phyloP scores from a whole-genome alignment of 2,888 invertebrate genomes.

The Trachelus iudaicus region DNA sequence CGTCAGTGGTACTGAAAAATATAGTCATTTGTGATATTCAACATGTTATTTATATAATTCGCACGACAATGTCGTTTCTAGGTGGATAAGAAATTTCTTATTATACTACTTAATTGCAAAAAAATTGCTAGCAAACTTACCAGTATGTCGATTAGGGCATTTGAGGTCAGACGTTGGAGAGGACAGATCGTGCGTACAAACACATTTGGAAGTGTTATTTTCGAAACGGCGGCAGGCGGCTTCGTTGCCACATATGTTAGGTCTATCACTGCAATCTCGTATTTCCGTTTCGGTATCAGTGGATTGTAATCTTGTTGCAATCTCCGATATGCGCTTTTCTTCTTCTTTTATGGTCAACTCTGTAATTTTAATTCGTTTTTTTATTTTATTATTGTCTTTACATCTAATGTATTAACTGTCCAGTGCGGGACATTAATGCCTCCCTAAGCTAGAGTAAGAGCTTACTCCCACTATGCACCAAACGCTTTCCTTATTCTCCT shows the following conservation, averaged over 20 bases:
- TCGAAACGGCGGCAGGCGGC: conserved; percentile 72
- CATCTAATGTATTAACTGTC: no score
- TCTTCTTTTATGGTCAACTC: background rate
- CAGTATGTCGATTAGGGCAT: conserved; percentile 73
- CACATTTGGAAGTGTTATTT: conserved; percentile 70
- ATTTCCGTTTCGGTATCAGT: conserved; percentile 35
- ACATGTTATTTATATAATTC: background rate
- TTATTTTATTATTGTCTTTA: no score
- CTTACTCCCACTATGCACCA: no score
- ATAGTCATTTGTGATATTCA: background rate
- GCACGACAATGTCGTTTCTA: conserved; percentile 2
- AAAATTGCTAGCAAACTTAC: conserved; percentile 56
- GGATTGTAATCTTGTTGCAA: conserved; percentile 31
- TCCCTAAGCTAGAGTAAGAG: no score
- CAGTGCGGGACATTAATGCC: no score
- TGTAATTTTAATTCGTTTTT: no score
- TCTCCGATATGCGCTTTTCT: conserved; percentile 15
- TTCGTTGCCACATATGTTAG: conserved; percentile 72
- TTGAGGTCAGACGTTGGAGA: conserved; percentile 72
- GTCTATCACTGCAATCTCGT: conserved; percentile 51
- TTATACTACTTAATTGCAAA: background rate
- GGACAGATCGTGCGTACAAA: conserved; percentile 76
- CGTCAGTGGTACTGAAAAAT: conserved; percentile 69
- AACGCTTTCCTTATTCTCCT: no score
- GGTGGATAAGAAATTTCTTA: background rate